These are phyloP conservation scores for Danionella cerebrum DNA, from an alignment of 2,113 vertebrate genomes.

Conservation along the genomic window DNA sequence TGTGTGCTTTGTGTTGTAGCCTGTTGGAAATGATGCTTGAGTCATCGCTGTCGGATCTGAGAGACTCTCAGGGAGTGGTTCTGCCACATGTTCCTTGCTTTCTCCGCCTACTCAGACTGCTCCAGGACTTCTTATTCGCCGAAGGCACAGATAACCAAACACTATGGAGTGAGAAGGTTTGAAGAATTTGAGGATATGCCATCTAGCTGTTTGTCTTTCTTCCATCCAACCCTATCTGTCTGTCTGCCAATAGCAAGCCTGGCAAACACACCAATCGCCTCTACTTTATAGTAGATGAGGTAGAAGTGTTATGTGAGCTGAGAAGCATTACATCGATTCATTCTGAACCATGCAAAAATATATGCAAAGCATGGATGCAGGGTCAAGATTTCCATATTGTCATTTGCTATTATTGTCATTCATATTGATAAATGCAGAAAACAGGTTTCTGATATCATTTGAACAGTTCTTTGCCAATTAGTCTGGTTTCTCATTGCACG, in stretches of 20 bases:
- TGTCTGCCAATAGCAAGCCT: not conserved
- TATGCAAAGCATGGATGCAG: too few relatives aligned
- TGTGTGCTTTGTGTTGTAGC: constrained; percentile 51
- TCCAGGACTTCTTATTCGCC: constrained; percentile 90
- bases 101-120: constrained; percentile 83
- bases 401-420: too few relatives aligned
- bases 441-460: too few relatives aligned
- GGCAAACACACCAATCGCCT: too few relatives aligned
- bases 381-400: too few relatives aligned
- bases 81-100: constrained; percentile 74
- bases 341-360: too few relatives aligned
- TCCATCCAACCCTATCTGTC: not conserved
- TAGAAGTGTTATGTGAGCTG: too few relatives aligned
- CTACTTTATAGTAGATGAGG: too few relatives aligned
- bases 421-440: too few relatives aligned
- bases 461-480: too few relatives aligned
- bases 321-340: too few relatives aligned
- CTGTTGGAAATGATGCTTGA: constrained; percentile 98
- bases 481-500: too few relatives aligned
- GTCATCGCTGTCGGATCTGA: constrained; percentile 83
- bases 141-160: constrained; percentile 85
- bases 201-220: not conserved
- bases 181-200: not conserved
- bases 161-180: constrained; percentile 98
- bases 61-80: constrained; percentile 59